Percentiles rank a stretch among this genome's conserved stretches.
Conservation (phyloP, 2,797 vertebrate species). For the Merluccius polli region DNA sequence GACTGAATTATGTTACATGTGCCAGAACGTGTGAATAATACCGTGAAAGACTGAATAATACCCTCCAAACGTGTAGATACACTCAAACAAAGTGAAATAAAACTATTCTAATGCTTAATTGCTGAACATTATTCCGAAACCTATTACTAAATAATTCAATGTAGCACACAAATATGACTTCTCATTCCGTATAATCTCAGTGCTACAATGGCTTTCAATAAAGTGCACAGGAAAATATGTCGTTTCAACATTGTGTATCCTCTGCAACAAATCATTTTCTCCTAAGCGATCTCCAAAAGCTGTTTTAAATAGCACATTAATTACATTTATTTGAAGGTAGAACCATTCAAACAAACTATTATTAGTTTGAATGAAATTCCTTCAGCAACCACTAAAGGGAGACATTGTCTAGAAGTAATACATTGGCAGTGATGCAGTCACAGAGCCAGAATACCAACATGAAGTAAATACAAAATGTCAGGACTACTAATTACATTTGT, state of each 20-base stretch:
- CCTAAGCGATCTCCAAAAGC: neutral
- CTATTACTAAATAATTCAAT: neutral
- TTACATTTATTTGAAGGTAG: neutral
- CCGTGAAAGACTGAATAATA: neutral
- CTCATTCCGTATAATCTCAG: neutral
- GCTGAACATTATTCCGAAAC: neutral
- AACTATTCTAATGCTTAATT: neutral
- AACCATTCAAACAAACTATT: no score
- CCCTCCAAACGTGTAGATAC: neutral
- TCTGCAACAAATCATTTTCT: neutral
- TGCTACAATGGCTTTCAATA: constrained; percentile 12
- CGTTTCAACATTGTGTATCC: neutral
- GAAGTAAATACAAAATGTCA: neutral
- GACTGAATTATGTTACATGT: neutral
- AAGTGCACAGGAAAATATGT: neutral
- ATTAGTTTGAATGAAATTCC: no score
- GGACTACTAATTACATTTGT: neutral
- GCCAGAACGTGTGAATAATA: neutral
- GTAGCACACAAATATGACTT: constrained; percentile 4
- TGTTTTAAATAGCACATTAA: neutral
- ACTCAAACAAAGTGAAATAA: neutral
- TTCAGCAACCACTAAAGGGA: neutral
- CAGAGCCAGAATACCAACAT: neutral
- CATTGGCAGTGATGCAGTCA: neutral
- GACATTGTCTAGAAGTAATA: neutral